These are phyloP conservation scores for Ectemnius lituratus DNA, from an alignment of 2,888 invertebrate species.

Conservation along the genomic window DNA sequence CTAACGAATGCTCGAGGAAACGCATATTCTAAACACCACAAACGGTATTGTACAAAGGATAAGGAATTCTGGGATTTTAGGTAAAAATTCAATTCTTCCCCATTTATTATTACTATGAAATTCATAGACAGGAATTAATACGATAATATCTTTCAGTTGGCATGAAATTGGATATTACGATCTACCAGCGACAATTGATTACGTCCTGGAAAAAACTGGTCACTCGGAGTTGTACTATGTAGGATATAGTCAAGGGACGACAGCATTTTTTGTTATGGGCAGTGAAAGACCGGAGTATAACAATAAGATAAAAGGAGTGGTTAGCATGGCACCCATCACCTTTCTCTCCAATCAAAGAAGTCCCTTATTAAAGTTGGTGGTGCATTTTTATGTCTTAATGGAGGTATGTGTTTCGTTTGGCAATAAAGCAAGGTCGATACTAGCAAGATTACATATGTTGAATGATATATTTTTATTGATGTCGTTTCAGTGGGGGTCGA, in stretches of 20 bases:
- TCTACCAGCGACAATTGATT: slow-evolving; percentile 81
- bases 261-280: slow-evolving; percentile 74
- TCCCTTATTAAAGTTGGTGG: slow-evolving; percentile 70
- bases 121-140: neutral
- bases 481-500: slow-evolving; percentile 72
- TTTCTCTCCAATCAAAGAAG: slow-evolving; percentile 74
- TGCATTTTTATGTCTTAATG: slow-evolving; percentile 69
- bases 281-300: slow-evolving; percentile 76
- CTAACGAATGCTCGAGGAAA: slow-evolving; percentile 74
- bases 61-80: slow-evolving; percentile 76
- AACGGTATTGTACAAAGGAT: slow-evolving; percentile 68
- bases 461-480: neutral
- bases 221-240: slow-evolving; percentile 79
- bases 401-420: slow-evolving; percentile 60
- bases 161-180: slow-evolving; percentile 82
- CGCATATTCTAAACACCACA: slow-evolving; percentile 72
- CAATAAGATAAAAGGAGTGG: slow-evolving; percentile 73
- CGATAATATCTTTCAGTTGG: slow-evolving; percentile 76
- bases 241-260: slow-evolving; percentile 82
- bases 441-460: too few relatives aligned
- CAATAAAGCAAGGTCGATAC: too few relatives aligned
- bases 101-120: neutral
- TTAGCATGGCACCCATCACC: slow-evolving; percentile 76
- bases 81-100: slow-evolving; percentile 46
- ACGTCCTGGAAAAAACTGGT: slow-evolving; percentile 77